phyloP scores from a whole-genome alignment of 2,888 invertebrate species.

The Cryptophagus acutangulus region DNA sequence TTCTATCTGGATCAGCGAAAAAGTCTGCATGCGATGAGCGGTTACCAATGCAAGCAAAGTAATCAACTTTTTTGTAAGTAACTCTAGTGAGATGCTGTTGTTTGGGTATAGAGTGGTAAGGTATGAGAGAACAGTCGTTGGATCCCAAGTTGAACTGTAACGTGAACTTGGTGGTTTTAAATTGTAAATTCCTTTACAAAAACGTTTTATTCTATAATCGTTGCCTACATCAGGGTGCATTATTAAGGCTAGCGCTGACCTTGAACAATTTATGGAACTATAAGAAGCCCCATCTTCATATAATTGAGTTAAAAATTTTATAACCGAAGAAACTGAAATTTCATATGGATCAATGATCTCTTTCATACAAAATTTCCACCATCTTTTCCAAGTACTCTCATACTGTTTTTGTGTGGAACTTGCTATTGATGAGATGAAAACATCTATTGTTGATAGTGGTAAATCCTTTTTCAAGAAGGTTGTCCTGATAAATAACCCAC shows the following conservation, averaged over 20 bases:
- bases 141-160: slow-evolving; percentile 14
- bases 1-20: slow-evolving; percentile 6
- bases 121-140: slow-evolving; percentile 8
- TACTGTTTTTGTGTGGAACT: too few relatives aligned
- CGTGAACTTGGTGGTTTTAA: slow-evolving; percentile 11
- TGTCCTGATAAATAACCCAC: too few relatives aligned
- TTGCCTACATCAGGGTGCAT: neutral
- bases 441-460: too few relatives aligned
- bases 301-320: slow-evolving; percentile 1
- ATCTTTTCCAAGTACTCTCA: slow-evolving; percentile 5
- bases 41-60: slow-evolving; percentile 11
- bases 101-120: slow-evolving; percentile 5
- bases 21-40: slow-evolving; percentile 11
- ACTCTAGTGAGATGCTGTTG: slow-evolving; percentile 4
- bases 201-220: slow-evolving; percentile 13
- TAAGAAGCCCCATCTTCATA: slow-evolving; percentile 5
- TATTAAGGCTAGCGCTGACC: slow-evolving; percentile 11
- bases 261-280: slow-evolving; percentile 9
- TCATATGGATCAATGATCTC: neutral
- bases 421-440: too few relatives aligned
- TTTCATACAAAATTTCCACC: slow-evolving; percentile 11
- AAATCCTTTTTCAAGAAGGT: too few relatives aligned
- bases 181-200: slow-evolving; percentile 15
- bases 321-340: slow-evolving; percentile 1
- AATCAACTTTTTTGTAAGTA: slow-evolving; percentile 8